Evolutionary conservation across 35 echinoderm and acorn worm species (phyloP), one percentile per base, ranked within the genome.

Genomic region (Acanthaster planci): DNA sequence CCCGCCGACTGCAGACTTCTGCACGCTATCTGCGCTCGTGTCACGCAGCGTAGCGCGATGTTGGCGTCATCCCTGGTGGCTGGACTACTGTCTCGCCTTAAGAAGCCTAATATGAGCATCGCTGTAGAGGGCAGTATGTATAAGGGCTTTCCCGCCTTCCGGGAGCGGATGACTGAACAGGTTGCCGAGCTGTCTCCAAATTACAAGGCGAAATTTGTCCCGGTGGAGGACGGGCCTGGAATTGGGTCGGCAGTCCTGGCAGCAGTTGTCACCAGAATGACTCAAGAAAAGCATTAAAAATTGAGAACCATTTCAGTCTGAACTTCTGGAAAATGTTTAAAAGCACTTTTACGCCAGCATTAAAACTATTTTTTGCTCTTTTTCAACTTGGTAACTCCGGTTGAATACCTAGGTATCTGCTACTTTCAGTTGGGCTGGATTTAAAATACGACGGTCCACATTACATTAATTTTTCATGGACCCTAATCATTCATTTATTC

Each of bases 101-200:
- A 72, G 64, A 72, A 72, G 64, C 29, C 64, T 26, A 10, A 27
- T 0, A 31, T 10, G 21, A 26, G 64, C 30, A 72, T 72, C 29
- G 64, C 26, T 26, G 64, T 72, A 15, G 64, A 72, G 26, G 64
- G 64, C 64, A 72, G 64, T 72, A 31, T 72, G 64, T 72, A 36
- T 9, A 72, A 72, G 26, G 64, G 34, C 10, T 72, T 72, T 34
- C 64, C 64, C 26, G 34, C 64, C 2, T 72, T 72, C 64, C 18
- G 29, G 29, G 34, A 72, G 26, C 23, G 26, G 29, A 72, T 72
- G 64, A 34, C 34, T 0, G 34, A 72, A 26, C 22, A 72, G 34
- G 14, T 72, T 26, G 64, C 22, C 26, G 64, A 72, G 29, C 29
- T 72, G 23, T 72, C 64, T 2, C 64, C 64, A 34, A 8, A 72